Percentiles rank a stretch among this genome's conserved stretches.
Conservation (phyloP, 1,140 invertebrate species). For the Capitella teleta region DNA sequence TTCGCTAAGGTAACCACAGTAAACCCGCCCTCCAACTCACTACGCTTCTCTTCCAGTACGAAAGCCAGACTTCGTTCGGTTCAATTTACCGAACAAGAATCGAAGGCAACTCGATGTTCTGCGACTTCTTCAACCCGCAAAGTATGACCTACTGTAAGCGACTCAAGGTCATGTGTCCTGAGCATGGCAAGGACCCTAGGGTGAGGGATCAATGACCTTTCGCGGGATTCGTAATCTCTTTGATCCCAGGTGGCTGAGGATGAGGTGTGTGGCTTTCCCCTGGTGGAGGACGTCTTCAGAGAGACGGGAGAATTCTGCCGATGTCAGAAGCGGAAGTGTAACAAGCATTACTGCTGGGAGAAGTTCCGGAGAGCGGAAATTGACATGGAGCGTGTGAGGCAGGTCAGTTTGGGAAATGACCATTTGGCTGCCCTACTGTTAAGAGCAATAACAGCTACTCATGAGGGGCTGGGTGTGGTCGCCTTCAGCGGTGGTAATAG, state of each 20-base stretch:
- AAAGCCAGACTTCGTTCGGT: constrained; percentile 92
- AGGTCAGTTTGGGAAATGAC: too few relatives aligned
- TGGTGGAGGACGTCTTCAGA: constrained; percentile 62
- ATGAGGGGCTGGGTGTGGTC: too few relatives aligned
- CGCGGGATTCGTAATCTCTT: too few relatives aligned
- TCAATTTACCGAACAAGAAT: constrained; percentile 87
- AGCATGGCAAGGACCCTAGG: constrained; percentile 94
- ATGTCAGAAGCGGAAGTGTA: constrained; percentile 78
- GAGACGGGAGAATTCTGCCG: constrained; percentile 59
- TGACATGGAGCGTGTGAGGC: constrained; percentile 55
- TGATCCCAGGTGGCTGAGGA: constrained; percentile 30
- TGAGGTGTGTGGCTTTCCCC: constrained; percentile 78
- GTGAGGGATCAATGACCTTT: too few relatives aligned
- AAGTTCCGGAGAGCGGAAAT: constrained; percentile 80
- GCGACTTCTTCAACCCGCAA: constrained; percentile 84
- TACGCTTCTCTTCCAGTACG: constrained; percentile 57
- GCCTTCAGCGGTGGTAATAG: too few relatives aligned
- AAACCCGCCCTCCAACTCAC: too few relatives aligned
- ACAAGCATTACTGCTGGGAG: constrained; percentile 90
- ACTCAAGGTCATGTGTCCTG: constrained; percentile 86
- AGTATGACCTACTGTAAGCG: constrained; percentile 92
- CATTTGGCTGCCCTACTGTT: too few relatives aligned
- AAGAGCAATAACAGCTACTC: too few relatives aligned
- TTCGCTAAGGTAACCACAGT: constrained; percentile 73
- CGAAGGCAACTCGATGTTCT: constrained; percentile 93